phyloP scores from a whole-genome alignment of 35 echinoderm and acorn worm species.

The Heliocidaris erythrogramma region DNA sequence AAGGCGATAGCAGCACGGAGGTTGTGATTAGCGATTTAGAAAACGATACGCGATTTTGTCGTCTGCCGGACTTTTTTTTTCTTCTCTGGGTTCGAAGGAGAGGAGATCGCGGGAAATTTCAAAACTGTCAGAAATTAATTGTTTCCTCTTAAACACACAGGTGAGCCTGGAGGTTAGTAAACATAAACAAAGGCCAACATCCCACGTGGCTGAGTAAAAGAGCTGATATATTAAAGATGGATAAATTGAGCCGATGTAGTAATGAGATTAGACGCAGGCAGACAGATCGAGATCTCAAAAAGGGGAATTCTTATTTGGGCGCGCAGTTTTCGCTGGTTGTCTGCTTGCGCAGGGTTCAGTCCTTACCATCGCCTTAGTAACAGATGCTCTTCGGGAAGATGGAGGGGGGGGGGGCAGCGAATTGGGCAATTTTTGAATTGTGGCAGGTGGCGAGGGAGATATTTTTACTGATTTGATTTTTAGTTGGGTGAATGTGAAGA shows the following conservation, averaged over 20 bases:
- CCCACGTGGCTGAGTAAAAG: background rate
- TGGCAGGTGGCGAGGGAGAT: background rate
- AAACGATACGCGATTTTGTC: constrained; percentile 14
- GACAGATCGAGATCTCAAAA: background rate
- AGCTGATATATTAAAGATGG: background rate
- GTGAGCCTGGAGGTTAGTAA: background rate
- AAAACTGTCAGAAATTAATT: background rate
- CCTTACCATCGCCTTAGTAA: background rate
- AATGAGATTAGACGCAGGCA: background rate
- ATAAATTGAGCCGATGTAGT: background rate
- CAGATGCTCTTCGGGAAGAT: background rate
- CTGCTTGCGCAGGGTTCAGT: background rate
- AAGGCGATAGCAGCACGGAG: background rate
- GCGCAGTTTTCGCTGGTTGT: background rate
- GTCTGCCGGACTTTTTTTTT: background rate
- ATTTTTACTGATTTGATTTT: background rate
- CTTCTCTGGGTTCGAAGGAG: background rate
- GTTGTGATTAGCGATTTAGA: background rate
- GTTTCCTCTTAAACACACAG: background rate
- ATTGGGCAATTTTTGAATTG: background rate
- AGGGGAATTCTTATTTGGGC: background rate
- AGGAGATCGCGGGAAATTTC: background rate
- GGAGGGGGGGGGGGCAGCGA: background rate
- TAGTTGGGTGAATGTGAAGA: background rate
- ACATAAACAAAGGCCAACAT: background rate